Conservation (phyloP, 2,113 vertebrate genomes). For the Lates calcarifer region DNA sequence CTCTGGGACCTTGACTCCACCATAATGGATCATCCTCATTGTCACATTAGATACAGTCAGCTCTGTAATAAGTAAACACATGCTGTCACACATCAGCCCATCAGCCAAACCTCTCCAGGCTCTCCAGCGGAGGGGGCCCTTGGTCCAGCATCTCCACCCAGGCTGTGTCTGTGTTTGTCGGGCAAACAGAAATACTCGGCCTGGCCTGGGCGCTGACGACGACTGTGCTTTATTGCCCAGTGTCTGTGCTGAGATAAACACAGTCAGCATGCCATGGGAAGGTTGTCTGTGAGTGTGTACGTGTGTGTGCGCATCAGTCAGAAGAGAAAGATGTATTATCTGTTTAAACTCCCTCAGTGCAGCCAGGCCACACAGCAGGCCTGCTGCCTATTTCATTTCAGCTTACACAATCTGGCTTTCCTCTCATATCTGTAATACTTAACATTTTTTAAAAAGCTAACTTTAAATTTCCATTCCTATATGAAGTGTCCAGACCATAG, state of each 20-base stretch:
- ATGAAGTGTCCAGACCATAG: slow-evolving; percentile 26
- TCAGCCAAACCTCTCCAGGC: slow-evolving; percentile 73
- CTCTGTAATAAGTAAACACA: slow-evolving; percentile 75
- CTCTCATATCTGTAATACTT: slow-evolving; percentile 71
- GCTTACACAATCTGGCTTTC: slow-evolving; percentile 63
- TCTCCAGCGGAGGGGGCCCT: slow-evolving; percentile 74
- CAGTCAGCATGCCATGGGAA: slow-evolving; percentile 70
- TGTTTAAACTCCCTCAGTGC: slow-evolving; percentile 78
- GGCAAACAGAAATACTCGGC: slow-evolving; percentile 50
- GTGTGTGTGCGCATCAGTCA: slow-evolving; percentile 65
- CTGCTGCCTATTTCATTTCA: slow-evolving; percentile 61
- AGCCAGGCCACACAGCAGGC: slow-evolving; percentile 78
- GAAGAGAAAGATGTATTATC: slow-evolving; percentile 76
- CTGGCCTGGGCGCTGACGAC: slow-evolving; percentile 64
- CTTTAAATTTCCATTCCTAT: slow-evolving; percentile 52
- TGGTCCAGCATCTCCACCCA: slow-evolving; percentile 57
- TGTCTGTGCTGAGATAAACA: slow-evolving; percentile 78
- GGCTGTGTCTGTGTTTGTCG: slow-evolving; percentile 51
- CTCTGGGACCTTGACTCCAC: slow-evolving; percentile 64
- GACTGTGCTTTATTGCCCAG: slow-evolving; percentile 71
- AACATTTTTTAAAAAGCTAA: slow-evolving; percentile 57
- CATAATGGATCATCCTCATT: slow-evolving; percentile 82
- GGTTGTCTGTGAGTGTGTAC: slow-evolving; percentile 52
- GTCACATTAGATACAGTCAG: slow-evolving; percentile 84
- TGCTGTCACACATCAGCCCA: slow-evolving; percentile 73